Evolutionary conservation across 2,888 invertebrate species (phyloP).

Genomic region (Sphaerophoria taeniata): DNA sequence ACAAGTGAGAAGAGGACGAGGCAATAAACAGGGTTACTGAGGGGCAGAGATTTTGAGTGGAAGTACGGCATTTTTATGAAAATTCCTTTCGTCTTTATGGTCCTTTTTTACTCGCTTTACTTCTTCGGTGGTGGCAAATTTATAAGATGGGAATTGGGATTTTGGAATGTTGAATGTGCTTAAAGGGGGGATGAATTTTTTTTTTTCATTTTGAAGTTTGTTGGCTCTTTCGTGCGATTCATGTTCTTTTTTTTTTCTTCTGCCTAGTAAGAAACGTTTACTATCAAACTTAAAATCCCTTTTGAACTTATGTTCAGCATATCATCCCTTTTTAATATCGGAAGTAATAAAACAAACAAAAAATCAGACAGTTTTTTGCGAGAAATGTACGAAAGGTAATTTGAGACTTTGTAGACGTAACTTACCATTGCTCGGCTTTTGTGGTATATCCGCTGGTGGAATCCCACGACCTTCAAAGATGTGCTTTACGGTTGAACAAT

Average conservation of each 20-base stretch:
- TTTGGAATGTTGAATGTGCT: conserved; percentile 47
- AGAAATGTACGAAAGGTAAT: not conserved
- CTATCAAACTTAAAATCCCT: not conserved
- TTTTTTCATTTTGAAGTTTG: not conserved
- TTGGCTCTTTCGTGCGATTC: not conserved
- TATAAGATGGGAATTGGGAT: conserved; percentile 35
- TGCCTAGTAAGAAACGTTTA: not conserved
- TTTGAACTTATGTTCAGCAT: not conserved
- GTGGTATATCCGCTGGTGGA: conserved; percentile 83
- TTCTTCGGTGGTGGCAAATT: conserved; percentile 48
- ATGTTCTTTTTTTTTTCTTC: not conserved
- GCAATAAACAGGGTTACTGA: not conserved
- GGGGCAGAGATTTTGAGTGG: conserved; percentile 53
- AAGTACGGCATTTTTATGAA: conserved; percentile 67
- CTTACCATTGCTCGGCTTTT: conserved; percentile 84
- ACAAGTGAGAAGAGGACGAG: conserved; percentile 31
- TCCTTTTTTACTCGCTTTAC: conserved; percentile 52
- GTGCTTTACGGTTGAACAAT: conserved; percentile 83
- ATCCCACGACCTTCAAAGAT: conserved; percentile 84
- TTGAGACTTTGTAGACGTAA: conserved; percentile 41
- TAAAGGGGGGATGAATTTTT: not conserved
- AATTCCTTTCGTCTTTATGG: conserved; percentile 61
- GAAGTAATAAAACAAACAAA: not conserved
- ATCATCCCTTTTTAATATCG: not conserved
- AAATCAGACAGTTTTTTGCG: not conserved